phyloP scores from a whole-genome alignment of 2,888 invertebrate genomes.

The Camponotus fellah region DNA sequence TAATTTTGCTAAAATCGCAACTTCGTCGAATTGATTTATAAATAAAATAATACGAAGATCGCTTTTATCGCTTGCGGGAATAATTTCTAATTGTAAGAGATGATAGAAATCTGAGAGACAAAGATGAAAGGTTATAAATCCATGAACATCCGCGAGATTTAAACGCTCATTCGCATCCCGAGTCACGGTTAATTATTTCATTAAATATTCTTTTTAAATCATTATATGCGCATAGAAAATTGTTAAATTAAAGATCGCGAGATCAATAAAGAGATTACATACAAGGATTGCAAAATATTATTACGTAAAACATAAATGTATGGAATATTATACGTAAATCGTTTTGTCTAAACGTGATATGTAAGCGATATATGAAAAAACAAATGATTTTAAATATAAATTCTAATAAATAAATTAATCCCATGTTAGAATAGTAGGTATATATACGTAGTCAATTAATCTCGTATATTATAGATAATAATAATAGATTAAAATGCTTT shows the following conservation, averaged over 20 bases:
- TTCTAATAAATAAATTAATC: not conserved
- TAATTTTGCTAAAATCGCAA: not conserved
- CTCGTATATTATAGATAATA: not conserved
- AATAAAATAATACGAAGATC: not conserved
- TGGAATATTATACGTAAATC: conserved; percentile 10
- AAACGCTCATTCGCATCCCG: conserved; percentile 12
- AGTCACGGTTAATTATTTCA: conserved; percentile 24
- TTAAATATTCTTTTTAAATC: conserved; percentile 34
- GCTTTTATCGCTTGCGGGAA: no score
- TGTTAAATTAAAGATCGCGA: conserved; percentile 14
- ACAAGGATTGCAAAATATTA: not conserved
- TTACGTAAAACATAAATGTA: conserved; percentile 16
- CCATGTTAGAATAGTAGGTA: no score
- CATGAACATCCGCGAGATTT: not conserved
- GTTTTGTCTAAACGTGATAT: not conserved
- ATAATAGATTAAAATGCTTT: not conserved
- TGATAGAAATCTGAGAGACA: not conserved
- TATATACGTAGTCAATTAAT: not conserved
- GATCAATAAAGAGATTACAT: not conserved
- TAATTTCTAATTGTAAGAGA: not conserved
- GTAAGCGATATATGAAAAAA: no score
- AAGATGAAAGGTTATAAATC: conserved; percentile 19
- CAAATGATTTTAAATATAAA: no score
- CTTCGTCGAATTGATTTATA: not conserved
- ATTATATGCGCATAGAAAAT: not conserved